phyloP scores from a whole-genome alignment of 2,797 vertebrate genomes.

The Potorous gilbertii region DNA sequence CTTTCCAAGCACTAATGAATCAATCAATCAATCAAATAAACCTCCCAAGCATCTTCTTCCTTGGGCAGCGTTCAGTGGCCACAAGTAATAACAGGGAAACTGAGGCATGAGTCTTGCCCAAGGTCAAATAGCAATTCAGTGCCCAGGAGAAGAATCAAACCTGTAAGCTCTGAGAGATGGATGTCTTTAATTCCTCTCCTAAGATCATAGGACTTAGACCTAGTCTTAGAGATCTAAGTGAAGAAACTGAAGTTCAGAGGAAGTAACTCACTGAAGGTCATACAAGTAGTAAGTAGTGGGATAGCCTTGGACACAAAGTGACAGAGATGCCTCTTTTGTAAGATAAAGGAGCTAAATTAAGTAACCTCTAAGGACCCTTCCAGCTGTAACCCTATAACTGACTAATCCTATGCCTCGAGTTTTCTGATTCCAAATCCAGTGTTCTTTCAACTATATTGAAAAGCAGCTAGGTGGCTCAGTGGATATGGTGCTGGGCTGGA shows the following conservation, averaged over 20 bases:
- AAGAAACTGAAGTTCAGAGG: not conserved
- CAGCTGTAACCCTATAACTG: not conserved
- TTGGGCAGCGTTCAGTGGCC: not conserved
- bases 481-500: not conserved
- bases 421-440: not conserved
- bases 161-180: not conserved
- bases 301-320: not conserved
- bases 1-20: conserved; percentile 68
- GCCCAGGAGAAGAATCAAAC: not conserved
- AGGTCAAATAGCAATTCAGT: not conserved
- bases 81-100: conserved; percentile 43
- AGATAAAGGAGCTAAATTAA: not conserved
- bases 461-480: not conserved
- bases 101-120: conserved; percentile 49
- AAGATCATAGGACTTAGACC: not conserved
- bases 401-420: not conserved
- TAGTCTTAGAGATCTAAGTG: not conserved
- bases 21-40: conserved; percentile 57
- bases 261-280: not conserved
- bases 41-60: conserved; percentile 24
- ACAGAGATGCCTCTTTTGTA: not conserved
- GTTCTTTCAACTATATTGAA: not conserved
- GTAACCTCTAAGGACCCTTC: not conserved
- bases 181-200: not conserved
- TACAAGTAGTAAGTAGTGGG: not conserved